Evolutionary conservation across 2,888 invertebrate genomes (phyloP), one percentile per base, ranked within the genome.

Genomic region (Drymonia ruficornis): DNA sequence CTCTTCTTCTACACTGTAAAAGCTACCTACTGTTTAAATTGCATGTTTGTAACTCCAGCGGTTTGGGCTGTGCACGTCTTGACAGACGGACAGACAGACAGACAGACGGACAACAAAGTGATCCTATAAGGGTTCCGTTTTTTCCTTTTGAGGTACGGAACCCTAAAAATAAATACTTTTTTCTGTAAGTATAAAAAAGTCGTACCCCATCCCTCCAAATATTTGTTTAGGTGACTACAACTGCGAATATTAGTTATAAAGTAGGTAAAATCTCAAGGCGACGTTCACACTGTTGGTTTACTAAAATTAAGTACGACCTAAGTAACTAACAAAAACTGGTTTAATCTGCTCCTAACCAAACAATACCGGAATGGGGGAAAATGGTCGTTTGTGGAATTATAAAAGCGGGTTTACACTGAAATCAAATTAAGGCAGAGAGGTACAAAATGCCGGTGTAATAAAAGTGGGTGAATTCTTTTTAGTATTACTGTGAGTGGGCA

Each of bases 341-440:
- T 69, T 71, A 76, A 78, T 75, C 78, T 59, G 75, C 69, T 76
- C 78, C 76, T 79, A 77, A 76, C 61, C 72, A 79, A 78, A 79
- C 76, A 76, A 54, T 61, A 63, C 66, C 53, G 63, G 69, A 74
- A 75, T 62, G 64, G 70, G 65, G 66, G 55, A 61, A 58, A 65
- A 75, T 70, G 68, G 61, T 58, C 60, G 64, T 64, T 72, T 63
- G 70, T 55, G 69, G 71, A 59, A 71, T 68, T 69, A 67, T 70
- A 63, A 72, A 61, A 63, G 56, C 52, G 57, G 60, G 56, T 61
- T 60, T 47, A 64, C 63, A 65, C 58, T 43, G 53, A 59, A 61
- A 65, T 57, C 59, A 63, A 71, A 69, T 71, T 63, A 61, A 61
- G 59, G 46, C 52, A 61, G 56, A 61, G 61, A 68, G 50, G 56